A percentile compares a stretch with the other conserved stretches of the same genome.
These are phyloP conservation scores for Orgyia antiqua DNA, from an alignment of 2,888 invertebrate genomes.

Conservation along the genomic window DNA sequence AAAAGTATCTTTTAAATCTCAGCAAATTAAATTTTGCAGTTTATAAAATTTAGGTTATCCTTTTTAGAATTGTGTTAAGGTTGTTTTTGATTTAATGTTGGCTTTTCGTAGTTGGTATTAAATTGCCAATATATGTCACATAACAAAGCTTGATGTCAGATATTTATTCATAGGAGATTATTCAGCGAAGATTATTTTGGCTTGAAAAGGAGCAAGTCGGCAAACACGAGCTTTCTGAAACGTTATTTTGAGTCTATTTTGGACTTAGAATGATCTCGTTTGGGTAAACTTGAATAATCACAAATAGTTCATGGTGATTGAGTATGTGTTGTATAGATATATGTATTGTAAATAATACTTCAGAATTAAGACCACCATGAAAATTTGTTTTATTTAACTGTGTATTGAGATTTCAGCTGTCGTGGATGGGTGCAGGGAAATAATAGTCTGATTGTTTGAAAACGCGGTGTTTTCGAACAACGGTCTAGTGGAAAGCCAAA, in stretches of 20 bases:
- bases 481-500: too few relatives aligned
- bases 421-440: too few relatives aligned
- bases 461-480: too few relatives aligned
- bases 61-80: conserved; percentile 6
- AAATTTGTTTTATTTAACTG: conserved; percentile 5
- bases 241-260: conserved; percentile 51
- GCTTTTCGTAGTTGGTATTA: too few relatives aligned
- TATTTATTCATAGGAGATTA: conserved; percentile 73
- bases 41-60: conserved; percentile 1
- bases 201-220: conserved; percentile 54
- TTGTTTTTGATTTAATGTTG: conserved; percentile 10
- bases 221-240: conserved; percentile 52
- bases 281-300: conserved; percentile 41
- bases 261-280: conserved; percentile 58
- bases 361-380: conserved; percentile 36
- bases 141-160: conserved; percentile 63
- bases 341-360: conserved; percentile 53
- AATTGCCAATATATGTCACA: conserved; percentile 66
- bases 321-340: conserved; percentile 31
- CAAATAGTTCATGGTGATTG: conserved; percentile 57
- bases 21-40: conserved; percentile 10
- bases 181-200: conserved; percentile 49
- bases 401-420: background rate
- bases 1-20: background rate
- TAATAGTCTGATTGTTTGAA: too few relatives aligned